Percentiles rank a stretch among this genome's conserved stretches.
These are phyloP conservation scores for Leptopilina syphax DNA, from an alignment of 2,888 invertebrate genomes.

Conservation along the genomic window DNA sequence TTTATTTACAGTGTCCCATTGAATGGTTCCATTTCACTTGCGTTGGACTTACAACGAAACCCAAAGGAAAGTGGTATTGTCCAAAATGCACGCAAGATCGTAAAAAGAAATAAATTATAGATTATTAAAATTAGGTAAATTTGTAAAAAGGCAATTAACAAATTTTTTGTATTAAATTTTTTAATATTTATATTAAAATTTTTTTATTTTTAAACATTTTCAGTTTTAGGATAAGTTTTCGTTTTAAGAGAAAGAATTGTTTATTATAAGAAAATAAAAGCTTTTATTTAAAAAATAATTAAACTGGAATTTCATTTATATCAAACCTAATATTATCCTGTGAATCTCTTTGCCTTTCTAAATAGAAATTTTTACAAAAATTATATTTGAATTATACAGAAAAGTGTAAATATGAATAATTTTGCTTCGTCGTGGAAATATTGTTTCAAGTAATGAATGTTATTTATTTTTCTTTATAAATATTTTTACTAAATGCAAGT, in stretches of 20 bases:
- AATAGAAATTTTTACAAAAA: too few species aligned
- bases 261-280: neutral
- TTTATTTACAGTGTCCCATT: conserved; percentile 83
- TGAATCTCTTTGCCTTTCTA: too few species aligned
- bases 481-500: neutral
- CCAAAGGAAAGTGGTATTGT: conserved; percentile 95
- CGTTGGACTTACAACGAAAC: conserved; percentile 92
- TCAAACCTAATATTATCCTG: neutral
- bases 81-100: conserved; percentile 81
- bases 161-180: conserved; percentile 23
- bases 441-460: conserved; percentile 45
- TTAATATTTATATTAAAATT: conserved; percentile 28
- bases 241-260: neutral
- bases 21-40: conserved; percentile 99
- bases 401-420: neutral
- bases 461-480: neutral
- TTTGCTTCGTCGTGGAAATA: neutral
- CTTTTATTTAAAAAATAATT: conserved; percentile 15
- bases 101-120: conserved; percentile 76
- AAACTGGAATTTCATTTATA: neutral
- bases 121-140: conserved; percentile 49
- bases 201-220: conserved; percentile 48
- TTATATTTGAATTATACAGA: too few species aligned
- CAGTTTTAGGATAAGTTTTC: conserved; percentile 23
- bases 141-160: conserved; percentile 29